Evolutionary conservation across 2,888 invertebrate genomes (phyloP), one percentile per base, ranked within the genome.

Genomic region (Cosmia pyralina): DNA sequence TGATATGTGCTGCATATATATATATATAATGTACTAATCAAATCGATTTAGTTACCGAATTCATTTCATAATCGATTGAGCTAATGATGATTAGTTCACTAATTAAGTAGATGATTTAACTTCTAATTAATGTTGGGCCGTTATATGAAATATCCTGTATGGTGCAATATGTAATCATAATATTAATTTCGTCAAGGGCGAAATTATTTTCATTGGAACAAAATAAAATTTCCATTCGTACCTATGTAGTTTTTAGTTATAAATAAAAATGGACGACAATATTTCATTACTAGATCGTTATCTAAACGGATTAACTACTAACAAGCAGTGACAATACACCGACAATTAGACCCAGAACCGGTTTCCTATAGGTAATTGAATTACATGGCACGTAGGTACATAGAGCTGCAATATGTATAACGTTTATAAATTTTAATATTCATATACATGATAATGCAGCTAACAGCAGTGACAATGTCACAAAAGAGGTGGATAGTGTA

Each of bases 241-340:
- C 28, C 3, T 28, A 53, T 11, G 2, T 10, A 34, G 19, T n/a
- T 41, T 58, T 34, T 8, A 38, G 8, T 19, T 64, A 46, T n/a
- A 52, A 38, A 63, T 72, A 64, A 11, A 44, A 71, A 66, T 28
- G 22, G 53, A 50, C 34, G 13, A 28, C 64, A 44, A 65, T 72
- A 72, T 69, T 72, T 78, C 11, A 72, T 62, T 52, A 69, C 46
- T 13, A 46, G 72, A 82, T 83, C 28, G 19, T 77, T 77, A 77
- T 82, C 71, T 62, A 53, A 28, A 50, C 48, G n/a, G 44, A 83
- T 75, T 64, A 74, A 19, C 22, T 48, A 48, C 69, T 60, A 75
- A 69, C 64, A 73, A 66, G 38, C 58, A n/a, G 66, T 69, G 86
- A 85, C 83, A 82, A 60, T 82, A 62, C 66, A 38, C 7, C 19